Percentiles rank a stretch among this genome's conserved stretches.
Conservation (phyloP, 2,113 vertebrate species). For the Pomatorhinus ruficollis region DNA sequence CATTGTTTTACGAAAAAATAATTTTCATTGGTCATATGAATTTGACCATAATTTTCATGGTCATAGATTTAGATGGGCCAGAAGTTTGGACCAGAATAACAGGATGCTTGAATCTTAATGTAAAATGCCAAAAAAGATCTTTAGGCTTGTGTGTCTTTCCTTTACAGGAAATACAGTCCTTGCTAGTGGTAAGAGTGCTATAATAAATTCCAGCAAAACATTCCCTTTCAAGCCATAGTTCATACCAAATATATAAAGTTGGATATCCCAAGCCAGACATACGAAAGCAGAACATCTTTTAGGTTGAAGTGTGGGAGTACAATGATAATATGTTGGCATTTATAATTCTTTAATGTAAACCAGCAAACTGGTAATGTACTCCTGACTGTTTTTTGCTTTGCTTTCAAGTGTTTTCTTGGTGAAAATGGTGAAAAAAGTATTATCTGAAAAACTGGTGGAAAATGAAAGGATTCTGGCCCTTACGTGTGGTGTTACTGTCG, state of each 20-base stretch:
- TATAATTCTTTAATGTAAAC: background rate
- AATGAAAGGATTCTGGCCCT: slow-evolving; percentile 53
- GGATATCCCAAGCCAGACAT: background rate
- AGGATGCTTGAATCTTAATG: background rate
- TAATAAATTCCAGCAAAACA: background rate
- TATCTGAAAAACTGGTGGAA: slow-evolving; percentile 44
- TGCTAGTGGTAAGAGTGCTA: background rate
- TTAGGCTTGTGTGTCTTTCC: background rate
- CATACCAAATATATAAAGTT: background rate
- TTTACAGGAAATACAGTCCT: background rate
- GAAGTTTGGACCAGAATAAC: background rate
- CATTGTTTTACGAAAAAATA: background rate
- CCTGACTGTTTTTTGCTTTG: background rate
- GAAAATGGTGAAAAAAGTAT: background rate
- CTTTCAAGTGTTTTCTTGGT: slow-evolving; percentile 40
- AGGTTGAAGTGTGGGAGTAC: background rate
- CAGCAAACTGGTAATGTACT: background rate
- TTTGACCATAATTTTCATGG: background rate
- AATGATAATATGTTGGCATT: background rate
- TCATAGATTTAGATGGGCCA: background rate
- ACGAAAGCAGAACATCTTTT: background rate
- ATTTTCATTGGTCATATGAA: background rate
- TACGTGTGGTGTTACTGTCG: slow-evolving; percentile 44
- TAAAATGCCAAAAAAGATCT: background rate
- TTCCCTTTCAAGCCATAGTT: background rate